These are phyloP conservation scores for Drosophila kokeensis DNA, from an alignment of 2,888 invertebrate species.

Conservation along the genomic window DNA sequence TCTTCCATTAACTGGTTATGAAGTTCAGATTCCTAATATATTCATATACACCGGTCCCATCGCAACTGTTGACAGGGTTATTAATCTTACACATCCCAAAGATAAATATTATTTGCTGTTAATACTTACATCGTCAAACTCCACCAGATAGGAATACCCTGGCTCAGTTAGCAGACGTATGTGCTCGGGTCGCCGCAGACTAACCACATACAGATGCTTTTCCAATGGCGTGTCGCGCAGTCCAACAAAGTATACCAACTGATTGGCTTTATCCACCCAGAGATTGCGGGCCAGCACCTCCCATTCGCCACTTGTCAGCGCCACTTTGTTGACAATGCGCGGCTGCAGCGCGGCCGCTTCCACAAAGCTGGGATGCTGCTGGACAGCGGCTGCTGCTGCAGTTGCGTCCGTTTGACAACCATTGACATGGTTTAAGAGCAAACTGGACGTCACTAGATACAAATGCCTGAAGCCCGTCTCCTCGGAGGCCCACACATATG, in stretches of 20 bases:
- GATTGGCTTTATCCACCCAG: constrained; percentile 93
- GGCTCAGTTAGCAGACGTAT: constrained; percentile 91
- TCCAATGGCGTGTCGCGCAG: constrained; percentile 96
- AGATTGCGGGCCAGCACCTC: constrained; percentile 94
- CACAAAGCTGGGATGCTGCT: constrained; percentile 72
- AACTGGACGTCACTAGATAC: constrained; percentile 90
- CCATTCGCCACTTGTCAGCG: constrained; percentile 96
- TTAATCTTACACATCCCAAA: not conserved
- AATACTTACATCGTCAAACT: constrained; percentile 89
- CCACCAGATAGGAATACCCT: constrained; percentile 94
- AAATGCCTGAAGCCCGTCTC: constrained; percentile 95
- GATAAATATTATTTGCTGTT: not conserved
- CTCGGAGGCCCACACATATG: constrained; percentile 97
- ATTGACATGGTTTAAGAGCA: constrained; percentile 84
- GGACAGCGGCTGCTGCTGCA: constrained; percentile 54
- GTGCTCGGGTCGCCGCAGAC: constrained; percentile 89
- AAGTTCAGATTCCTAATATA: not conserved
- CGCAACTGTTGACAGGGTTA: not conserved
- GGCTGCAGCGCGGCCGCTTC: constrained; percentile 85
- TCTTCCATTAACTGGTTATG: not conserved
- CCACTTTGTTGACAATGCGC: constrained; percentile 88
- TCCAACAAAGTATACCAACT: constrained; percentile 96
- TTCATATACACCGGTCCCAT: not conserved
- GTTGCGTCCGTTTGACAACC: constrained; percentile 84
- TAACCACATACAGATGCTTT: constrained; percentile 95